A percentile compares a stretch with the other conserved stretches of the same genome.
Conservation (phyloP, 2,797 vertebrate species). For the Sebastiscus tertius region DNA sequence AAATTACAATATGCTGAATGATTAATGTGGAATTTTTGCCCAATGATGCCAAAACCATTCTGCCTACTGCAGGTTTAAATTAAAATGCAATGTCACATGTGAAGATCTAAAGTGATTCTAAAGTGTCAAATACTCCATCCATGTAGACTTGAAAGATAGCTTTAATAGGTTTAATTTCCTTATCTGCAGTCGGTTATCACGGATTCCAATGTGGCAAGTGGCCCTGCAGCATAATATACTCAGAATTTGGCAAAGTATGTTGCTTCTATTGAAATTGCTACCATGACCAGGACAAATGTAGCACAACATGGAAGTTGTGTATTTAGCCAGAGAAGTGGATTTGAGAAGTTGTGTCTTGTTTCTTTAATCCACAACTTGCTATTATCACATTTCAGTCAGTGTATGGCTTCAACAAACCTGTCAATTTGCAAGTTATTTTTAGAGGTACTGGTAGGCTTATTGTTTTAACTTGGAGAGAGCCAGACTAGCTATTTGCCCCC, state of each 20-base stretch:
- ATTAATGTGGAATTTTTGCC: no score
- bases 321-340: neutral
- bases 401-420: no score
- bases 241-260: neutral
- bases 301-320: neutral
- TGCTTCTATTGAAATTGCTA: neutral
- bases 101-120: neutral
- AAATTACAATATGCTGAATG: no score
- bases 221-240: neutral
- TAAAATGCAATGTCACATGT: constrained; percentile 9
- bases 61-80: neutral
- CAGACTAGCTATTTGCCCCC: neutral
- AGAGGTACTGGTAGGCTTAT: neutral
- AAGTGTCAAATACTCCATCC: neutral
- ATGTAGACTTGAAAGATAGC: neutral
- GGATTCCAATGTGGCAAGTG: neutral
- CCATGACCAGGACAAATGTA: no score
- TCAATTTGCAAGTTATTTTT: neutral
- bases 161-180: neutral
- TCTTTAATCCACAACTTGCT: no score
- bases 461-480: neutral
- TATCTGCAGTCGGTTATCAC: neutral
- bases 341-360: neutral
- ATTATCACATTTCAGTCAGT: no score
- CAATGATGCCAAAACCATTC: no score